Percentiles rank a stretch among this genome's conserved stretches.
These are phyloP conservation scores for Trogon surrucura DNA, from an alignment of 2,113 vertebrate genomes.

Conservation along the genomic window DNA sequence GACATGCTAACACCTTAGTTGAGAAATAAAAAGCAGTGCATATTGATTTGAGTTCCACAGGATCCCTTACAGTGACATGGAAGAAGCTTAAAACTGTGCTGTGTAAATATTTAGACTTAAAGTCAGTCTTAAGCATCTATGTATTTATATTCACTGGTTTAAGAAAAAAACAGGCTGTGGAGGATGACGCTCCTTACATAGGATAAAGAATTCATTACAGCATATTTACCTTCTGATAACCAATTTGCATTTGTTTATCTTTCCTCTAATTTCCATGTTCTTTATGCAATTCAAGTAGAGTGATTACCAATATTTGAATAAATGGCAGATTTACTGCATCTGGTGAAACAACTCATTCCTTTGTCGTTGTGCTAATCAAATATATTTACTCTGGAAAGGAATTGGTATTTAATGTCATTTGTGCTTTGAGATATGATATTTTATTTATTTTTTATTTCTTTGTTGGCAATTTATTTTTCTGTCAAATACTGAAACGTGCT, in stretches of 20 bases:
- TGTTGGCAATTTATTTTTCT: background rate
- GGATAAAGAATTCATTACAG: background rate
- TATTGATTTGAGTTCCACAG: background rate
- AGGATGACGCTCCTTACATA: background rate
- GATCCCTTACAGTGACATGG: background rate
- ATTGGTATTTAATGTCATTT: background rate
- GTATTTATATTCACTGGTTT: background rate
- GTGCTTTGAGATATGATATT: background rate
- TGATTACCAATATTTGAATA: slow-evolving; percentile 24
- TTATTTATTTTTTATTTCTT: background rate
- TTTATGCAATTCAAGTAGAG: background rate
- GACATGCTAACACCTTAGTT: background rate
- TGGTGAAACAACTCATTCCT: background rate
- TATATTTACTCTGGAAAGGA: background rate
- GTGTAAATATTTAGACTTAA: background rate
- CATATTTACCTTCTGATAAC: background rate
- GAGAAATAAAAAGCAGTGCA: background rate
- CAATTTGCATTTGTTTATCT: slow-evolving; percentile 36
- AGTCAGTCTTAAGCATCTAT: background rate
- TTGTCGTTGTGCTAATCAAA: background rate
- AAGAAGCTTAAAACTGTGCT: background rate
- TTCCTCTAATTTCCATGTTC: slow-evolving; percentile 19
- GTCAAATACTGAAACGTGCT: background rate
- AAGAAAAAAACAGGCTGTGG: background rate
- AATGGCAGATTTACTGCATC: background rate